Evolutionary conservation across 2,113 vertebrate species (phyloP).

Genomic region (Eulemur rufifrons): DNA sequence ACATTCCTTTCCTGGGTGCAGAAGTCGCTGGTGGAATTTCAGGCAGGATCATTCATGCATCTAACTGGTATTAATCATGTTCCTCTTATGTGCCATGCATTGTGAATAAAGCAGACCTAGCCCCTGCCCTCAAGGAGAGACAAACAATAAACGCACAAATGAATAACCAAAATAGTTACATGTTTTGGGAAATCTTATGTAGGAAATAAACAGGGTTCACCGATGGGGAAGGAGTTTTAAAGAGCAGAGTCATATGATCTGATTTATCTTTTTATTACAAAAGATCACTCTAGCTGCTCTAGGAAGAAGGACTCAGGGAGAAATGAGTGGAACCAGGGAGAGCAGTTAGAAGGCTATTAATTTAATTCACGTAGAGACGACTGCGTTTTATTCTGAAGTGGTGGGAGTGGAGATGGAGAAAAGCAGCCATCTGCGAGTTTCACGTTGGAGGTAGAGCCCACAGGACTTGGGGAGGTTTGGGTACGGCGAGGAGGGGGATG

Average conservation of each 20-base stretch:
- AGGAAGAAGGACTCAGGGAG: not conserved
- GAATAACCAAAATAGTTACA: not conserved
- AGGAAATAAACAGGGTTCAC: not conserved
- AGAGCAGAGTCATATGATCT: not conserved
- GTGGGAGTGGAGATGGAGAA: not conserved
- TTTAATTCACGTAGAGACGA: not conserved
- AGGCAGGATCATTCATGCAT: not conserved
- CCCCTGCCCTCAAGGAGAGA: not conserved
- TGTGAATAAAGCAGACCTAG: not conserved
- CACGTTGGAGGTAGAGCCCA: not conserved
- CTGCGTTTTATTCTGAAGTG: not conserved
- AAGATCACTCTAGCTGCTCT: not conserved
- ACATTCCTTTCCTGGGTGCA: not conserved
- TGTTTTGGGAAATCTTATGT: not conserved
- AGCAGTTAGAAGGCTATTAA: not conserved
- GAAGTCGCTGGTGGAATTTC: not conserved
- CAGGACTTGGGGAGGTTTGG: not conserved
- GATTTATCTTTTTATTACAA: not conserved
- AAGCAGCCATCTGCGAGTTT: not conserved
- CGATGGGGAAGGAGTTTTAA: not conserved
- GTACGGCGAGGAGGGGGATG: not conserved
- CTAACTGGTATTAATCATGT: not conserved
- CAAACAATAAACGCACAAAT: not conserved
- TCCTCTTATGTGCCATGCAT: not conserved
- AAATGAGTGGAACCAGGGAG: not conserved